Evolutionary conservation across 2,797 vertebrate genomes (phyloP).

Genomic region (Ptychadena robeensis): DNA sequence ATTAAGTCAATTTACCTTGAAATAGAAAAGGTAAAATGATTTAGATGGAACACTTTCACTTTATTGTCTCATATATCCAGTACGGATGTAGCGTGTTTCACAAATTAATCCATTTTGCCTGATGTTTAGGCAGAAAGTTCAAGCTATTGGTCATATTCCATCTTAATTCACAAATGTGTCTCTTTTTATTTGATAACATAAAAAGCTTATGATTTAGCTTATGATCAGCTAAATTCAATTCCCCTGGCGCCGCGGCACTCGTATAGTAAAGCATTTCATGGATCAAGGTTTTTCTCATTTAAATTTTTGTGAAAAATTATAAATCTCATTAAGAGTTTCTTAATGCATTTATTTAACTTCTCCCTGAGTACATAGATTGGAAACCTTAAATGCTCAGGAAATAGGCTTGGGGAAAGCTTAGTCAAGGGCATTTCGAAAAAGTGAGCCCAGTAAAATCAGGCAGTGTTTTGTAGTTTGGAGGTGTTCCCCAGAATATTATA

Average conservation of each 20-base stretch:
- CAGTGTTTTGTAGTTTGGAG: background rate
- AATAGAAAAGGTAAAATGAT: constrained; percentile 14
- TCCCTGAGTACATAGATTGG: background rate
- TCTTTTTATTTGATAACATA: constrained; percentile 20
- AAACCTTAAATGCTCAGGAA: background rate
- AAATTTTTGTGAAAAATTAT: constrained; percentile 29
- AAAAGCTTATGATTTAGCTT: constrained; percentile 29
- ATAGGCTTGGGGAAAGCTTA: background rate
- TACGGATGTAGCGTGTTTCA: constrained; percentile 6
- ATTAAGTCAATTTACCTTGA: constrained; percentile 41
- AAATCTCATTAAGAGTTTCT: constrained; percentile 40
- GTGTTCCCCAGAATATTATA: background rate
- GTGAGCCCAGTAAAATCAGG: background rate
- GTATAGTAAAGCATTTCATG: constrained; percentile 19
- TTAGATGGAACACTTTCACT: constrained; percentile 17
- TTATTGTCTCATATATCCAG: constrained; percentile 13
- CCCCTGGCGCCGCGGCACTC: background rate
- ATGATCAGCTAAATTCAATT: constrained; percentile 27
- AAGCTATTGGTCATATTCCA: constrained; percentile 14
- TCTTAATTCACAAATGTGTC: constrained; percentile 31
- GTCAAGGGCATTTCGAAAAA: background rate
- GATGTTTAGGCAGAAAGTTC: constrained; percentile 21
- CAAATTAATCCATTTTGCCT: constrained; percentile 28
- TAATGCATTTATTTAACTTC: constrained; percentile 24
- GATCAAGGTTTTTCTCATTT: constrained; percentile 46